phyloP scores from a whole-genome alignment of 2,888 invertebrate species.

The Dryococelus australis region DNA sequence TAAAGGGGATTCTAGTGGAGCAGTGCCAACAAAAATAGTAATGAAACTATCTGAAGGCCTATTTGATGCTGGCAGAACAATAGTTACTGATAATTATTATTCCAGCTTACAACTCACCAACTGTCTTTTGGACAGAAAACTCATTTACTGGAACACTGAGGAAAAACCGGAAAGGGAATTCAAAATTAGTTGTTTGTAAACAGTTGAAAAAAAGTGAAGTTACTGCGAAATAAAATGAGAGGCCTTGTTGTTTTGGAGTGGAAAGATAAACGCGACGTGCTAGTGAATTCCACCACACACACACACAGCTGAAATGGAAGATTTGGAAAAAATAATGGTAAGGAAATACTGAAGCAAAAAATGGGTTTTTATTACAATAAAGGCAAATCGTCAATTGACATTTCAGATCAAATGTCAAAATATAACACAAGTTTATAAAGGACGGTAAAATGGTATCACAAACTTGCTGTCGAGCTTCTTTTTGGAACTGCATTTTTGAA shows the following conservation, averaged over 20 bases:
- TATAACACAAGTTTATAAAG: too few species aligned
- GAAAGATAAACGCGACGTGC: background rate
- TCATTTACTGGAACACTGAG: background rate
- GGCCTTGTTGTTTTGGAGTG: background rate
- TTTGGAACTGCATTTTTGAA: background rate
- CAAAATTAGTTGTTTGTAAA: background rate
- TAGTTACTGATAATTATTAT: conserved; percentile 6
- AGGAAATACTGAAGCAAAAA: background rate
- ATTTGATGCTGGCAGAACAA: too few species aligned
- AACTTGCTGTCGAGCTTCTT: too few species aligned
- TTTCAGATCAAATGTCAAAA: too few species aligned
- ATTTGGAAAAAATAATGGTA: background rate
- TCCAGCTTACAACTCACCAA: background rate
- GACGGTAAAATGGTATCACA: too few species aligned
- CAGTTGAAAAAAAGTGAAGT: background rate
- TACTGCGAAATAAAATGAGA: background rate
- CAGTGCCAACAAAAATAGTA: background rate
- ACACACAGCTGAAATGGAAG: background rate
- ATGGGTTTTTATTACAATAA: too few species aligned
- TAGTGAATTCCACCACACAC: background rate
- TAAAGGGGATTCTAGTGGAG: background rate
- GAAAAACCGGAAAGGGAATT: background rate
- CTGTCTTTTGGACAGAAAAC: background rate
- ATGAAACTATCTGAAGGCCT: too few species aligned
- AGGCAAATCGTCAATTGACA: too few species aligned